These are phyloP conservation scores for Meliscaeva auricollis DNA, from an alignment of 2,888 invertebrate species.

Conservation along the genomic window DNA sequence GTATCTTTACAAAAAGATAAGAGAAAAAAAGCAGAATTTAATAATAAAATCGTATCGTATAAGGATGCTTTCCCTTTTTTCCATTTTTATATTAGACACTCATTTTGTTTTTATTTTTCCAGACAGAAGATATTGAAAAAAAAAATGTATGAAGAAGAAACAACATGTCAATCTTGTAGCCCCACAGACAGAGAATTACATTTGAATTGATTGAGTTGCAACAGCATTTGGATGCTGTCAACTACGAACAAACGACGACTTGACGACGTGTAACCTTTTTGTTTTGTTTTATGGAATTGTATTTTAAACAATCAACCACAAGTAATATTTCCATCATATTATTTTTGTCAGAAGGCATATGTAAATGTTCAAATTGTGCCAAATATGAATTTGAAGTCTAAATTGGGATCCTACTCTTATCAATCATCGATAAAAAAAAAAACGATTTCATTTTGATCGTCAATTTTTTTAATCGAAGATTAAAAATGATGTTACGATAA, in stretches of 20 bases:
- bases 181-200: constrained; percentile 47
- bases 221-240: neutral
- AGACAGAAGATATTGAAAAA: neutral
- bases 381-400: neutral
- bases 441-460: too few relatives aligned
- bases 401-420: neutral
- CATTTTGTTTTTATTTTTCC: neutral
- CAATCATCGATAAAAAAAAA: too few relatives aligned
- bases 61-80: constrained; percentile 43
- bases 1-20: too few relatives aligned
- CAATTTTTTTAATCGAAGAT: too few relatives aligned
- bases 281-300: neutral
- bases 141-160: neutral
- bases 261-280: neutral
- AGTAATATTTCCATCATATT: neutral
- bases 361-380: neutral
- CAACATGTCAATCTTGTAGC: constrained; percentile 44
- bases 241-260: too few relatives aligned
- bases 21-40: constrained; percentile 6
- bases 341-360: neutral
- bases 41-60: constrained; percentile 12
- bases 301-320: neutral
- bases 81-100: neutral
- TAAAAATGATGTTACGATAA: too few relatives aligned
- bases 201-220: constrained; percentile 54